A percentile compares a stretch with the other conserved stretches of the same genome.
Conservation (phyloP, 2,888 invertebrate species). For the Hydroisotoma schaefferi region DNA sequence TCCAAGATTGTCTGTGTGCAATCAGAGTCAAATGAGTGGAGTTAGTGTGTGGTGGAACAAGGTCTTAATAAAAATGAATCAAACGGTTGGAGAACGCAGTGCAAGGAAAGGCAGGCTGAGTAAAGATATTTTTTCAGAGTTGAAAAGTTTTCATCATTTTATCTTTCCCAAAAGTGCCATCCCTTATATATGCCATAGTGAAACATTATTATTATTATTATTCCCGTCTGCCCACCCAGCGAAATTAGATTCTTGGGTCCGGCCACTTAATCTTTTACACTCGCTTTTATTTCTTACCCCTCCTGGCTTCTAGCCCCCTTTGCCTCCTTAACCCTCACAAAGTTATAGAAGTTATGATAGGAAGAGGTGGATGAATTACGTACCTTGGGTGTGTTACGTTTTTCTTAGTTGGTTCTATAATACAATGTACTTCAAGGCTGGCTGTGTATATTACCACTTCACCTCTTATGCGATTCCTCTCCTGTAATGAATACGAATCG, state of each 20-base stretch:
- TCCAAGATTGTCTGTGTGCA: too few relatives aligned
- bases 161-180: conserved; percentile 48
- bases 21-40: conserved; percentile 16
- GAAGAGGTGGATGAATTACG: not conserved
- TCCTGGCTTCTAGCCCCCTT: not conserved
- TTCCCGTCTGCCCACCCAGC: conserved; percentile 42
- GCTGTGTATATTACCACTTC: too few relatives aligned
- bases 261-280: conserved; percentile 21
- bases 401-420: too few relatives aligned
- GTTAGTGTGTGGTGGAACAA: not conserved
- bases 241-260: conserved; percentile 36
- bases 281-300: conserved; percentile 13
- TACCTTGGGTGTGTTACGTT: not conserved
- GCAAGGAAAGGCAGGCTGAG: conserved; percentile 23
- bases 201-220: conserved; percentile 49
- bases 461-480: too few relatives aligned
- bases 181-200: conserved; percentile 43
- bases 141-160: conserved; percentile 49
- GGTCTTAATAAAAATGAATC: conserved; percentile 46
- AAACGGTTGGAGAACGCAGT: too few relatives aligned
- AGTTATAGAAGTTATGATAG: not conserved
- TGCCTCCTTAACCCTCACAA: conserved; percentile 9
- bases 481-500: conserved; percentile 48
- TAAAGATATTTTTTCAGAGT: conserved; percentile 36
- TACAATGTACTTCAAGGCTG: too few relatives aligned